phyloP scores from a whole-genome alignment of 1,140 invertebrate genomes.

The Sycophila sp. region DNA sequence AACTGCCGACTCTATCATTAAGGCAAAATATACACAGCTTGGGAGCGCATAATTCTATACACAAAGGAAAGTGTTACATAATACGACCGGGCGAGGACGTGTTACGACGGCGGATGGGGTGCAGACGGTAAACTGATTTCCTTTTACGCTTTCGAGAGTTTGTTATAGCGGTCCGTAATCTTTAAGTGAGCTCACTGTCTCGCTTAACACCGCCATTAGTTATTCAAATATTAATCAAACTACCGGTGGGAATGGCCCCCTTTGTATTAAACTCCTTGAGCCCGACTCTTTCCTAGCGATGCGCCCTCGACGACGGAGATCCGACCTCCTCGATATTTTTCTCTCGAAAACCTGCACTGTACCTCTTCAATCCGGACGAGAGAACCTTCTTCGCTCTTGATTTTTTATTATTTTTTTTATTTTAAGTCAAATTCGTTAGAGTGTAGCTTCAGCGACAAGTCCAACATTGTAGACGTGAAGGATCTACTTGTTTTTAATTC shows the following conservation, averaged over 20 bases:
- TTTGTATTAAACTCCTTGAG: conserved; percentile 38
- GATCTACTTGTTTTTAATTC: too few relatives aligned
- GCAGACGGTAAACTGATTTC: conserved; percentile 24
- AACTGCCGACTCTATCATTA: too few relatives aligned
- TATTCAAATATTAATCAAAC: conserved; percentile 43
- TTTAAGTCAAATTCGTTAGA: too few relatives aligned
- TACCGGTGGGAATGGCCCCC: conserved; percentile 11
- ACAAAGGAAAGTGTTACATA: too few relatives aligned
- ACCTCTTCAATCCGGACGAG: not conserved
- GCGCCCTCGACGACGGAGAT: not conserved
- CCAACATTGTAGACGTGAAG: too few relatives aligned
- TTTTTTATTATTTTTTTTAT: too few relatives aligned
- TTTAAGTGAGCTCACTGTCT: conserved; percentile 18
- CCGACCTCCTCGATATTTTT: not conserved
- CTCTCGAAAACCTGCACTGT: not conserved
- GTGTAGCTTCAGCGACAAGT: too few relatives aligned
- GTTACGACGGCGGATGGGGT: not conserved
- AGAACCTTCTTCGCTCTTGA: too few relatives aligned
- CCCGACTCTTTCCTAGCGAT: conserved; percentile 2
- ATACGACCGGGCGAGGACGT: too few relatives aligned
- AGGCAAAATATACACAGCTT: too few relatives aligned
- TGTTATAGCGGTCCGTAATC: not conserved
- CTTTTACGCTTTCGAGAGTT: conserved; percentile 7
- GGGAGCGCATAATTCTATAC: too few relatives aligned
- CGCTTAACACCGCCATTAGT: conserved; percentile 38